phyloP scores from a whole-genome alignment of 2,113 vertebrate species.

The Dunckerocampus dactyliophorus region DNA sequence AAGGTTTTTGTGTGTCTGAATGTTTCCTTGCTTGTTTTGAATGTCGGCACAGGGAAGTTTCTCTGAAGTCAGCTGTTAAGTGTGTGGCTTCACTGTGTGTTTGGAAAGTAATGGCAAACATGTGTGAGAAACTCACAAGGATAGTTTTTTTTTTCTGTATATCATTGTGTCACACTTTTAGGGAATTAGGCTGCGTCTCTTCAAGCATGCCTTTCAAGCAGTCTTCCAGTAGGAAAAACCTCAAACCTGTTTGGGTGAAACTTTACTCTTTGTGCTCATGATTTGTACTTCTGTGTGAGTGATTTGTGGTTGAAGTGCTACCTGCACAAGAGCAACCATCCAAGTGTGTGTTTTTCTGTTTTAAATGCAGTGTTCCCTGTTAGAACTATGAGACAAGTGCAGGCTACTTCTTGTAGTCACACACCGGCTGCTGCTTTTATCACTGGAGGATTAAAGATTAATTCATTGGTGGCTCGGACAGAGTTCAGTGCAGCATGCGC shows the following conservation, averaged over 20 bases:
- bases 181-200: conserved; percentile 26
- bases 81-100: not conserved
- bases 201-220: conserved; percentile 53
- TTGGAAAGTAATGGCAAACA: not conserved
- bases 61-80: conserved; percentile 20
- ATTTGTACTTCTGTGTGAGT: conserved; percentile 2
- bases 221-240: conserved; percentile 23
- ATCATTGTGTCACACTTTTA: not conserved
- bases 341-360: not conserved
- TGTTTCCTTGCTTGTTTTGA: conserved; percentile 21
- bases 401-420: conserved; percentile 22
- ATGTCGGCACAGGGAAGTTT: conserved; percentile 37
- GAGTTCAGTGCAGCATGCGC: conserved; percentile 37
- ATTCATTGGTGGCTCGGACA: conserved; percentile 43
- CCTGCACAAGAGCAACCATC: not conserved
- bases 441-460: conserved; percentile 49
- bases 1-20: conserved; percentile 14
- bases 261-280: conserved; percentile 16
- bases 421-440: conserved; percentile 33
- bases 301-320: not conserved
- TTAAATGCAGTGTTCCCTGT: not conserved
- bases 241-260: conserved; percentile 57
- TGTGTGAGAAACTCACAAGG: not conserved
- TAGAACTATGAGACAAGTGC: conserved; percentile 26
- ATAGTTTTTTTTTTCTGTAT: conserved; percentile 1